Conservation (phyloP, 2,113 vertebrate genomes). For the Notarius lentiginosus region DNA sequence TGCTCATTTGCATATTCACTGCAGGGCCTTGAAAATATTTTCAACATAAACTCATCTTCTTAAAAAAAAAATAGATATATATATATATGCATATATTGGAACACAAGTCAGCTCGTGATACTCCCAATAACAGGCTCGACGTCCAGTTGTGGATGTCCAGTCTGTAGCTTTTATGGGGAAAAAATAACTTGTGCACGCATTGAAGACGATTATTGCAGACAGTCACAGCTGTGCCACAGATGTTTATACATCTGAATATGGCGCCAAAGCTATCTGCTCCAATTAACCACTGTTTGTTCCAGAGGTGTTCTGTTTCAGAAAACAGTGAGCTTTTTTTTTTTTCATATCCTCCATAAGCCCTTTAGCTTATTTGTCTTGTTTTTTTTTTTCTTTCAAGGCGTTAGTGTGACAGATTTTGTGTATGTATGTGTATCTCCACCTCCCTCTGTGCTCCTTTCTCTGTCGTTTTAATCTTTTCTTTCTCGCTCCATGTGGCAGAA, state of each 20-base stretch:
- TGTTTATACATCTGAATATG: slow-evolving; percentile 47
- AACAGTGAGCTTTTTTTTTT: slow-evolving; percentile 8
- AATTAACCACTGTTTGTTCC: slow-evolving; percentile 40
- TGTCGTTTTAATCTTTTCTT: slow-evolving; percentile 3
- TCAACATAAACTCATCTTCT: too few species aligned
- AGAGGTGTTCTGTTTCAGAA: background rate
- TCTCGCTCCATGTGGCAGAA: slow-evolving; percentile 1
- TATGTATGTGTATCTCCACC: background rate
- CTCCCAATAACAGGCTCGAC: background rate
- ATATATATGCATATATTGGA: too few species aligned
- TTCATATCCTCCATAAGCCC: background rate
- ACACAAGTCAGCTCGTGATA: background rate
- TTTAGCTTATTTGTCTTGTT: background rate
- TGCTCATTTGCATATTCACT: background rate
- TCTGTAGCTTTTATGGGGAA: background rate
- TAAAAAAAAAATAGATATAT: too few species aligned
- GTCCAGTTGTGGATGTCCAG: background rate
- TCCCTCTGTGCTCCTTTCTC: background rate
- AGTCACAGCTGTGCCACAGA: slow-evolving; percentile 49
- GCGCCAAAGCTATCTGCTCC: slow-evolving; percentile 43
- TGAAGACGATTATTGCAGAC: slow-evolving; percentile 33
- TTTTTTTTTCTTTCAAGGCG: background rate
- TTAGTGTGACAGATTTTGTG: slow-evolving; percentile 26
- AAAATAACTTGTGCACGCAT: background rate
- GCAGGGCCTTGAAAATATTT: too few species aligned